Base-by-base conservation (phyloP, 2,797 vertebrate species). In the Chelon auratus region DNA sequence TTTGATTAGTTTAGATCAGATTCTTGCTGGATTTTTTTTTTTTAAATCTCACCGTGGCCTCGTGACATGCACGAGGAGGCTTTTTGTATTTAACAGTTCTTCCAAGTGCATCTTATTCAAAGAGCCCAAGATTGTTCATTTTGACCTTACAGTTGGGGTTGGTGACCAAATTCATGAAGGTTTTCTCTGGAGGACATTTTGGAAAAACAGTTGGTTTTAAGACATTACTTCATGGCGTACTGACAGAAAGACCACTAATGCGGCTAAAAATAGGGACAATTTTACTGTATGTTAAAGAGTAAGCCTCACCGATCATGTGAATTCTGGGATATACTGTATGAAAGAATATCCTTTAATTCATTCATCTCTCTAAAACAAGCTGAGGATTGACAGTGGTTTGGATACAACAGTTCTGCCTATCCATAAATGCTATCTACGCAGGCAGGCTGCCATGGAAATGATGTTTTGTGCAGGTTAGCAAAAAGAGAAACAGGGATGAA, bases 351-450 rank as follows among this genome's bases (percentile, higher is more conserved):
- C 10, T 56, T 3, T 48, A 6, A 51, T 58, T 39, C 18, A 63
- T 2, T 43, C 5, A 45, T 58, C 39, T 79, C 15, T 43, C 18
- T 1, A 54, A 70, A 51, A 48, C 11, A 9, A 52, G 15, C 42
- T 47, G 17, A 55, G 60, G 20, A 22, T 24, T 14, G 20, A 53
- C 55, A 14, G 36, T 11, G 8, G 17, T 42, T 53, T 59, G n/a
- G 39, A 80, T 56, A 22, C 22, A 58, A 17, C 22, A 10, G 54
- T 18, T 42, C 18, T 50, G 22, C 47, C 5, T 59, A 58, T 78
- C 64, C 63, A 58, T 68, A 63, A 71, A 70, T 72, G 47, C 17
- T 48, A 43, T n/a, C 4, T 55, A 33, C 43, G 22, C 53, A 26
- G 20, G 5, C 37, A 55, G 13, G 20, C 56, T 78, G 40, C 51